Conservation (phyloP, 2,888 invertebrate species). For the Endomychus coccineus region DNA sequence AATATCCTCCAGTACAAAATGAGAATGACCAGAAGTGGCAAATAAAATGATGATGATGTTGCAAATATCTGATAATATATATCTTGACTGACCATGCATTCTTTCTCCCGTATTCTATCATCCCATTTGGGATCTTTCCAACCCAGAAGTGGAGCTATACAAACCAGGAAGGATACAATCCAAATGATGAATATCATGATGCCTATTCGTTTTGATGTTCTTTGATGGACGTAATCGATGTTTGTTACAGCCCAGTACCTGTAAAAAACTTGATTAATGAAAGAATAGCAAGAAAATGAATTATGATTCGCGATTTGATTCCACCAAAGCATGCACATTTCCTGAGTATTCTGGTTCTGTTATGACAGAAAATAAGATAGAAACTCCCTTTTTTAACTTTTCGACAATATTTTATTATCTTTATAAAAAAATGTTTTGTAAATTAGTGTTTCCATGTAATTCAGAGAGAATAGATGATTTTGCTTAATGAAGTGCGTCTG, state of each 20-base stretch:
- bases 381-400: too few species aligned
- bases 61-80: slow-evolving; percentile 81
- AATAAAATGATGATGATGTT: slow-evolving; percentile 84
- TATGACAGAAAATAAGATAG: too few species aligned
- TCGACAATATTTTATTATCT: too few species aligned
- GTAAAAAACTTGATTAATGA: too few species aligned
- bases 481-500: too few species aligned
- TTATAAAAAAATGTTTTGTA: too few species aligned
- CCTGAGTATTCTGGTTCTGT: too few species aligned
- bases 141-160: slow-evolving; percentile 79
- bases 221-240: slow-evolving; percentile 80
- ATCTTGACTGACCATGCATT: slow-evolving; percentile 79
- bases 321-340: too few species aligned
- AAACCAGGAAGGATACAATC: slow-evolving; percentile 75
- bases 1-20: slow-evolving; percentile 87
- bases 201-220: slow-evolving; percentile 68
- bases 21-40: slow-evolving; percentile 80
- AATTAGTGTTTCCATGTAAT: too few species aligned
- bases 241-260: slow-evolving; percentile 89
- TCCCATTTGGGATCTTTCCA: slow-evolving; percentile 67
- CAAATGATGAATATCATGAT: slow-evolving; percentile 79
- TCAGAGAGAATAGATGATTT: too few species aligned
- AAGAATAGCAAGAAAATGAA: too few species aligned
- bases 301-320: too few species aligned
- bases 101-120: slow-evolving; percentile 54